Base-by-base conservation (phyloP, 2,797 vertebrate genomes). In the Crocodylus rhombifer region DNA sequence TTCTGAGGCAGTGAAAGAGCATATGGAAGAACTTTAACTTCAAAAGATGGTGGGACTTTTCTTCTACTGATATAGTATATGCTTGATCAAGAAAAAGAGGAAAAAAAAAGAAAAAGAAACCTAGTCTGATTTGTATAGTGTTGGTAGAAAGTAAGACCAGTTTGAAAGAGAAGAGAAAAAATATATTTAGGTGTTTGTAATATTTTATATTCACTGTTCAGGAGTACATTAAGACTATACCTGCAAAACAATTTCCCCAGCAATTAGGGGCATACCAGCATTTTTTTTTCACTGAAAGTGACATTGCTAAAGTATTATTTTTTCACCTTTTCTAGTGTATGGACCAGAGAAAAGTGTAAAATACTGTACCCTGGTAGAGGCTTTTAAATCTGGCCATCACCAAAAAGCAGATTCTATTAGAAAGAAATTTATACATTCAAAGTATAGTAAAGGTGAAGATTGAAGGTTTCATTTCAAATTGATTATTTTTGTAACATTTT, bases 361-460 rank as follows among this genome's bases (percentile, higher is more conserved):
- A 67, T 74, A 73, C 65, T 81, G 73, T 61, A 57, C 33, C 51
- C 28, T 1, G 4, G 9, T 5, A 5, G 16, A 89, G 14, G 1
- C 56, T 60, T 91, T 85, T 83, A 60, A 86, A 67, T 58, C 14
- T 88, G 21, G 14, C 61, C 74, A 62, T 83, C 69, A 86, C 7
- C 88, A 88, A 28, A 63, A 87, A 74, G 60, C 71, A 28, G 93
- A 62, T 90, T 94, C 90, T 93, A 55, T 78, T 64, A 79, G 63
- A 91, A 93, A 91, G 57, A 60, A 16, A 58, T 71, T 87, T 82
- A 61, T 5, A 62, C 56, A 55, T 25, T 17, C 77, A 87, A n/a
- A 18, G 74, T 91, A 83, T 71, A 51, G 42, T 51, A 11, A 51
- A 51, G 42, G 42, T 51, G 42, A 51, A 51, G 10, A 73, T 73